Base-by-base conservation (phyloP, 2,797 vertebrate genomes). In the Orientallactaga sibirica region DNA sequence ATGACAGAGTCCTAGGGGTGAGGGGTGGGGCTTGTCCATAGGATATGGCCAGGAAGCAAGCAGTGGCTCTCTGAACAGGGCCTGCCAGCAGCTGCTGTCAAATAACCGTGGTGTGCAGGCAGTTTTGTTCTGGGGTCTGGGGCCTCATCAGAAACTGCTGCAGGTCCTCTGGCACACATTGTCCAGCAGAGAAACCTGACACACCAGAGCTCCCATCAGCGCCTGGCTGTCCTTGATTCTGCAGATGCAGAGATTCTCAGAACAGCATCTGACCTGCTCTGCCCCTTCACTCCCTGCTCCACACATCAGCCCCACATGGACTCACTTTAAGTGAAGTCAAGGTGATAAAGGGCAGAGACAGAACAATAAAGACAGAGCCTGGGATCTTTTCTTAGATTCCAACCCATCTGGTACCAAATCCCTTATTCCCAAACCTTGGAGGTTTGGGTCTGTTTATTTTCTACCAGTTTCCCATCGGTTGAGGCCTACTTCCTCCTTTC, bases 181-280 rank as follows among this genome's bases (percentile, higher is more conserved):
- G 64, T 88, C 76, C 55, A 85, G 79, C 76, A 85, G 86, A 91
- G 95, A 95, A 92, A 96, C 71, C 86, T 48, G 95, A 96, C 86
- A 74, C 80, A 68, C 62, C 67, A 37, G 48, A 43, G 81, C 52
- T 58, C 87, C 77, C 68, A 70, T 68, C 61, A 61, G 77, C 0
- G 3, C 27, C 71, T 3, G 64, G 73, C 20, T 6, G 15, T 15
- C 90, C 76, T 95, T 55, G 37, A 66, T 77, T 80, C 41, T 92
- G 88, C 94, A 80, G 82, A 75, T 22, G 61, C 83, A 84, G 70
- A 92, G 76, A 48, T 52, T 84, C 78, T 94, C 86, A 24, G 33
- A 15, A 43, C 52, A 70, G n/a, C 89, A 43, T 61, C 66, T 16
- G 20, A 3, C 41, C 68, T 20, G 64, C 52, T 70, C 48, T 29